Evolutionary conservation across 2,797 vertebrate genomes (phyloP).

Genomic region (Aselliscus stoliczkanus): DNA sequence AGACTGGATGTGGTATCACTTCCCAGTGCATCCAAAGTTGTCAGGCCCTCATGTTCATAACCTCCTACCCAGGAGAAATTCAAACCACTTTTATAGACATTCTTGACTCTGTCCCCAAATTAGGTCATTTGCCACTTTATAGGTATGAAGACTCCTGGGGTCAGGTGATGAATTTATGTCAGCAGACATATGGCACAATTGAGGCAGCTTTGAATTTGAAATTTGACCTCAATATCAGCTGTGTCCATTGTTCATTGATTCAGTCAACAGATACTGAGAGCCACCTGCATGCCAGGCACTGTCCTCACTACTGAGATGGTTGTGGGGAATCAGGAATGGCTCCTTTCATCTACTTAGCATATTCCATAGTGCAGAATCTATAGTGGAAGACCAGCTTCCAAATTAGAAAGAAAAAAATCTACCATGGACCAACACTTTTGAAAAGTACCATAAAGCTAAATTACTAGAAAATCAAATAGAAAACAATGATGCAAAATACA

Average conservation of each 20-base stretch:
- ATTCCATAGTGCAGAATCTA: background rate
- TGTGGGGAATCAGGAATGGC: accelerated
- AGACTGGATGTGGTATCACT: background rate
- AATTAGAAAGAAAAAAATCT: background rate
- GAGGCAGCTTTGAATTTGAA: background rate
- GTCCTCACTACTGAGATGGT: background rate
- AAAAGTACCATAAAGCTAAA: background rate
- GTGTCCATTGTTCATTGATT: background rate
- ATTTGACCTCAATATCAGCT: background rate
- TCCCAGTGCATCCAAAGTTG: background rate
- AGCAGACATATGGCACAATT: background rate
- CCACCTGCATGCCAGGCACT: background rate
- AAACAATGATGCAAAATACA: background rate
- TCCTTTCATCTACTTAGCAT: background rate
- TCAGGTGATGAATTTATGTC: background rate
- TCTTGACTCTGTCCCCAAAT: background rate
- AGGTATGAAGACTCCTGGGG: background rate
- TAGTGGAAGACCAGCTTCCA: background rate
- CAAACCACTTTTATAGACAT: background rate
- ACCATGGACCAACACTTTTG: background rate
- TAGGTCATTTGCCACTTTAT: background rate
- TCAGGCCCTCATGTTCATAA: background rate
- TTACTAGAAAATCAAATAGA: background rate
- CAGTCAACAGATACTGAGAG: background rate
- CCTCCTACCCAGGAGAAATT: background rate